Conservation (phyloP, 2,888 invertebrate genomes). For the Nebria brevicollis region DNA sequence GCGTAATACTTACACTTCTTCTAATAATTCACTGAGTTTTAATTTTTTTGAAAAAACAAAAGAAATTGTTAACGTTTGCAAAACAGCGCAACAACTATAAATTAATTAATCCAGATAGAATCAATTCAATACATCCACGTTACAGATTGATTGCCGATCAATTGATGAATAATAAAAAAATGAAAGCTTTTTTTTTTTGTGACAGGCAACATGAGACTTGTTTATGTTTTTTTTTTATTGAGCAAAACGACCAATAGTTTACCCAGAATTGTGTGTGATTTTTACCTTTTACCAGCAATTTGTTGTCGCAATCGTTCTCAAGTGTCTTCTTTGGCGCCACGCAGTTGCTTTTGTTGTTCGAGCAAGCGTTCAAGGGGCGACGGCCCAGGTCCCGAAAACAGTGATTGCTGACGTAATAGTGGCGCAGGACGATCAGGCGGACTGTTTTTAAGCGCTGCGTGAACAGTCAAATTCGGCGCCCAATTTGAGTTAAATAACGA, state of each 20-base stretch:
- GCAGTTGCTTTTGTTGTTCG: constrained; percentile 80
- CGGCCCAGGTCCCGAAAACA: constrained; percentile 81
- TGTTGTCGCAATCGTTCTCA: constrained; percentile 20
- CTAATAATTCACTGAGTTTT: neutral
- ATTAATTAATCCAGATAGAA: neutral
- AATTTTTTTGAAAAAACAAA: neutral
- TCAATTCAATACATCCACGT: neutral
- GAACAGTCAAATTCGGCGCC: constrained; percentile 59
- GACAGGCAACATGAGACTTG: constrained; percentile 15
- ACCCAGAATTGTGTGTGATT: neutral
- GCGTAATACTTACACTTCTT: neutral
- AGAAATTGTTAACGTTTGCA: neutral
- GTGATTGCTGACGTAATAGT: constrained; percentile 67
- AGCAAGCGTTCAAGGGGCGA: constrained; percentile 82
- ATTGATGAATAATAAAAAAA: neutral
- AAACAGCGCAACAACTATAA: neutral
- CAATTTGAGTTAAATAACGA: constrained; percentile 62
- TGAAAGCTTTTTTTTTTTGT: neutral
- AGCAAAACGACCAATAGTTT: constrained; percentile 1
- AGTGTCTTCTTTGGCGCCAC: constrained; percentile 52
- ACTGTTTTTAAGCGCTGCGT: constrained; percentile 53
- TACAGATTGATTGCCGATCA: constrained; percentile 1
- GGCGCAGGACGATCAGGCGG: constrained; percentile 48
- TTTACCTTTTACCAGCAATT: neutral
- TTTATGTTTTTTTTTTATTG: constrained; percentile 2